These are phyloP conservation scores for Pseudolycoriella hygida DNA, from an alignment of 2,888 invertebrate species.

Conservation along the genomic window DNA sequence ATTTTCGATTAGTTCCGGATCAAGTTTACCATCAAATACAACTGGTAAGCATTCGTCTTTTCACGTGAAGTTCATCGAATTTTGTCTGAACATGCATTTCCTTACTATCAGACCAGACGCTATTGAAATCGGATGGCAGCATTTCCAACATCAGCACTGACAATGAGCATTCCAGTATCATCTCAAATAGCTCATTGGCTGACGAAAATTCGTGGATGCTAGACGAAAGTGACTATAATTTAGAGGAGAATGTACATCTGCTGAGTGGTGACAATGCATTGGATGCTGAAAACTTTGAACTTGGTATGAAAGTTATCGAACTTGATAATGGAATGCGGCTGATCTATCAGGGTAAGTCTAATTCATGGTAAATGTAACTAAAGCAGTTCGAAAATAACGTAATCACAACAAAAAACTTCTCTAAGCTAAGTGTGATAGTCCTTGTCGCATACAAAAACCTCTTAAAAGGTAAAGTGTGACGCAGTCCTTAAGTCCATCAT, in stretches of 20 bases:
- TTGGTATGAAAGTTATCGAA: conserved; percentile 18
- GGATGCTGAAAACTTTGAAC: neutral
- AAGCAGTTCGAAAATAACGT: too few relatives aligned
- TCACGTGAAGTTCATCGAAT: neutral
- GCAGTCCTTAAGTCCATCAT: too few relatives aligned
- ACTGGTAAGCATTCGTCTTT: conserved; percentile 4
- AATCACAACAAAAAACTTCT: too few relatives aligned
- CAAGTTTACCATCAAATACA: conserved; percentile 3
- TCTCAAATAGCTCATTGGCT: conserved; percentile 5
- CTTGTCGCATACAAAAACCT: too few relatives aligned
- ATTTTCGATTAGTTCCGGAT: too few relatives aligned
- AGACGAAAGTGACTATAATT: too few relatives aligned
- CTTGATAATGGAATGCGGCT: conserved; percentile 18
- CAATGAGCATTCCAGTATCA: conserved; percentile 1
- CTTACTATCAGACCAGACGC: conserved; percentile 5
- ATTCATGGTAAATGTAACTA: too few relatives aligned
- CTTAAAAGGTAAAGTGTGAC: too few relatives aligned
- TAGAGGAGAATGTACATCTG: too few relatives aligned
- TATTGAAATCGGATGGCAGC: conserved; percentile 2
- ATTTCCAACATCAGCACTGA: conserved; percentile 1
- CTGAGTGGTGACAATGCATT: neutral
- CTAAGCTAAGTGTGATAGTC: too few relatives aligned
- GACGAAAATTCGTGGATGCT: conserved; percentile 4
- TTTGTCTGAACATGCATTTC: neutral
- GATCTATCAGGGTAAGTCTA: conserved; percentile 19